Evolutionary conservation across 2,113 vertebrate genomes (phyloP).

Genomic region (Cardinalis cardinalis): DNA sequence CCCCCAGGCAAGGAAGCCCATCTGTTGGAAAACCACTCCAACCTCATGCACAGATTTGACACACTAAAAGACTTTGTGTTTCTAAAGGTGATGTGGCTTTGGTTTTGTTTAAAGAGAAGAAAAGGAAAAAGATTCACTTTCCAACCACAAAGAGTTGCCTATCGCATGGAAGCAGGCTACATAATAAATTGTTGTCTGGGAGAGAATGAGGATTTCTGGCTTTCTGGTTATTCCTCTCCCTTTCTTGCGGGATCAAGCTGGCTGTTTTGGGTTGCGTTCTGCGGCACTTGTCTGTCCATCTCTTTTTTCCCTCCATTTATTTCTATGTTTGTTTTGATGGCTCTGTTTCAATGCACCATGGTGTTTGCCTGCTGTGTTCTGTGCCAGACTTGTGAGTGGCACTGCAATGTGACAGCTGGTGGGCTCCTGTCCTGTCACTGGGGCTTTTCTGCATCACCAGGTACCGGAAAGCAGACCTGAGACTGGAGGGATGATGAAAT

Average conservation of each 20-base stretch:
- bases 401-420: background rate
- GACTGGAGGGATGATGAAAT: background rate
- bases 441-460: slow-evolving; percentile 22
- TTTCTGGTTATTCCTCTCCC: background rate
- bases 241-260: background rate
- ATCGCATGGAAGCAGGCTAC: background rate
- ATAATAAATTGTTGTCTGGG: background rate
- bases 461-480: background rate
- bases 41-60: background rate
- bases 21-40: background rate
- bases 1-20: background rate
- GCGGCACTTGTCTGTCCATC: background rate
- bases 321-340: background rate
- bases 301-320: rapidly evolving
- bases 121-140: background rate
- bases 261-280: background rate
- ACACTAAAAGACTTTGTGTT: background rate
- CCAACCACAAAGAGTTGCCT: background rate
- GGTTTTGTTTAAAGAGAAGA: background rate
- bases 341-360: background rate
- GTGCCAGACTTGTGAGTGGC: background rate
- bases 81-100: background rate
- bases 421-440: background rate
- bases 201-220: background rate
- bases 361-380: background rate